phyloP scores from a whole-genome alignment of 1,140 invertebrate genomes.

The Drosophila melanica region DNA sequence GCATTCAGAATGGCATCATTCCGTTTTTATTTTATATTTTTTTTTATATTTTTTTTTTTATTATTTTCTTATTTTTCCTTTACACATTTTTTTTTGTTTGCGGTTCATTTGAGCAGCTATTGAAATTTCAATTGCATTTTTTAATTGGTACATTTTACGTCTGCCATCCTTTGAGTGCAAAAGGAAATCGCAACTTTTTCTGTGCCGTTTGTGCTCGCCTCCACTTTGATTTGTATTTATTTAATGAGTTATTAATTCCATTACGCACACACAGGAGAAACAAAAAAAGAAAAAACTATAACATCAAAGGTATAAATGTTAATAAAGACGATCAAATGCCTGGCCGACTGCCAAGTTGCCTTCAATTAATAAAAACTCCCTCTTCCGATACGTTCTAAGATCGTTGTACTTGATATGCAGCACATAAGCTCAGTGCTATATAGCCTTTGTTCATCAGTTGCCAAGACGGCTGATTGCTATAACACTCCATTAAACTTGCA shows the following conservation, averaged over 20 bases:
- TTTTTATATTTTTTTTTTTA: background rate
- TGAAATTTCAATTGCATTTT: constrained; percentile 73
- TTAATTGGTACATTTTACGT: constrained; percentile 82
- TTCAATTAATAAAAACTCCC: background rate
- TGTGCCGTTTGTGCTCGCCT: constrained; percentile 26
- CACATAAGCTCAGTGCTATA: background rate
- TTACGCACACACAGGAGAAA: constrained; percentile 49
- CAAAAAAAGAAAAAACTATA: background rate
- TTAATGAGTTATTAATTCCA: constrained; percentile 82
- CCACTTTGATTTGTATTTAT: constrained; percentile 82
- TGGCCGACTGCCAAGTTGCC: constrained; percentile 4
- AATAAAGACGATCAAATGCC: constrained; percentile 29
- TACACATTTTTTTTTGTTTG: constrained; percentile 41
- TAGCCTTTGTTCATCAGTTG: background rate
- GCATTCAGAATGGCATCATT: too few species aligned
- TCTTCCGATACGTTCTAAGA: background rate
- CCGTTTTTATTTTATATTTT: too few species aligned
- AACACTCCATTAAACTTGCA: background rate
- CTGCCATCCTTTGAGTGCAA: constrained; percentile 66
- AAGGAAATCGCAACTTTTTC: constrained; percentile 28
- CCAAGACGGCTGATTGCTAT: background rate
- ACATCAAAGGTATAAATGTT: constrained; percentile 9
- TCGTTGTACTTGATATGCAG: background rate
- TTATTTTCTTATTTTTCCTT: background rate
- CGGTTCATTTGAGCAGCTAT: constrained; percentile 76